Base-by-base conservation (phyloP, 2,113 vertebrate species). In the Brachyhypopomus occidentalis region DNA sequence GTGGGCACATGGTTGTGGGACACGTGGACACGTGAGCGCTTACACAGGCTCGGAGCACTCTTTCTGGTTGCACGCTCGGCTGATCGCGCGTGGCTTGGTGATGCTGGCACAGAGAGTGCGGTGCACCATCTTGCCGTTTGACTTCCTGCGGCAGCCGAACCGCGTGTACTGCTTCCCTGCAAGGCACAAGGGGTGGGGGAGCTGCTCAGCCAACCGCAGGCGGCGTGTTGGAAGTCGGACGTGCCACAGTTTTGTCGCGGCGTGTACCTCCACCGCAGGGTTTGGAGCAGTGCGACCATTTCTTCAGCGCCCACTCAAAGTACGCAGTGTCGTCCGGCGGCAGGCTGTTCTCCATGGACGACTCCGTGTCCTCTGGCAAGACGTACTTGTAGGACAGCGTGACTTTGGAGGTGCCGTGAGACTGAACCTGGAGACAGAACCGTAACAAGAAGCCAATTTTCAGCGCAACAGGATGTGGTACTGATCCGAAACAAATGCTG, bases 221-320 rank as follows among this genome's bases (percentile, higher is more conserved):
- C 45, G 12, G 12, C 9, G 45, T 2, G 45, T 2, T 12, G 45
- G 1, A 52, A 11, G 12, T 8, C 45, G 12, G 45, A n/a, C 9
- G 12, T 3, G 12, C 9, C 12, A 11, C 12, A 14, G 45, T 11
- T 52, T 8, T 11, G 12, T 8, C 45, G 12, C 12, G 12, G 12
- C 3, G 45, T 52, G 9, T 94, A 99, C 98, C 98, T 96, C 97
- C 96, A 66, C 97, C 97, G 1, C 97, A 99, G 56, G 95, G 94
- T 86, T 95, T 97, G 82, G 98, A 98, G 86, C 98, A 99, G 52
- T 94, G 94, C 0, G 97, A 96, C 98, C 98, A 99, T 82, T 95
- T 98, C 91, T 97, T 98, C 86, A 99, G 91, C 2, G 97, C 97
- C 98, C 98, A 99, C 84, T 98, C 96, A 0, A 96, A 95, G 11